Evolutionary conservation across 2,113 vertebrate genomes (phyloP), one percentile per base, ranked within the genome.

Genomic region (Ptilonorhynchus violaceus): DNA sequence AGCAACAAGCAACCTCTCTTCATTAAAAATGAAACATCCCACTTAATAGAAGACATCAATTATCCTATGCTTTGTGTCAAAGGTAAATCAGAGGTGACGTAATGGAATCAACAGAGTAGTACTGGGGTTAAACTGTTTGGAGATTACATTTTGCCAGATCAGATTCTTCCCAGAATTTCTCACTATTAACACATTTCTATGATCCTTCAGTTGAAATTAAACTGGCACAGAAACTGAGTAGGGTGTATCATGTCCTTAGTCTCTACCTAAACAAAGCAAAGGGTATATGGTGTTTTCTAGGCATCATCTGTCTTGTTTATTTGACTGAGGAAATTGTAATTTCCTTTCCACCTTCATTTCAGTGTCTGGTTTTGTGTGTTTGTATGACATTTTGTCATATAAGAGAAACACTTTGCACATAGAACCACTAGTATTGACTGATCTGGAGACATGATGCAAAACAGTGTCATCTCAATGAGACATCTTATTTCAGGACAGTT

Each of bases 11-110:
- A 91, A 35, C 25, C 5, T 39, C 60, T 92, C 41, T 75, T 96
- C 66, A 88, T 94, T 89, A 89, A 89, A 94, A 95, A 79, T 73
- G n/a, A 70, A 94, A 53, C 50, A 81, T 58, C 24, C 25, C 6
- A 47, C 81, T 94, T 86, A 80, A 89, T 46, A 68, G 76, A 85
- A 89, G 22, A 73, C 53, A 83, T 66, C 31, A 76, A 50, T 96
- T 93, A 77, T 75, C 27, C 21, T 46, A 41, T 53, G 27, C 9
- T 93, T 85, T 82, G 11, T 72, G 58, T 79, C 85, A 88, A 42
- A 42, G 39, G 50, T 76, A 85, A 93, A 83, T 58, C 41, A 69
- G 56, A 41, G 17, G 17, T 76, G 62, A 76, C 25, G 81, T 55
- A 35, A 42, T 47, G 35, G 39, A 91, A 83, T 75, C 28, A 86